These are phyloP conservation scores for Labeo catla DNA, from an alignment of 2,113 vertebrate genomes.

Conservation along the genomic window DNA sequence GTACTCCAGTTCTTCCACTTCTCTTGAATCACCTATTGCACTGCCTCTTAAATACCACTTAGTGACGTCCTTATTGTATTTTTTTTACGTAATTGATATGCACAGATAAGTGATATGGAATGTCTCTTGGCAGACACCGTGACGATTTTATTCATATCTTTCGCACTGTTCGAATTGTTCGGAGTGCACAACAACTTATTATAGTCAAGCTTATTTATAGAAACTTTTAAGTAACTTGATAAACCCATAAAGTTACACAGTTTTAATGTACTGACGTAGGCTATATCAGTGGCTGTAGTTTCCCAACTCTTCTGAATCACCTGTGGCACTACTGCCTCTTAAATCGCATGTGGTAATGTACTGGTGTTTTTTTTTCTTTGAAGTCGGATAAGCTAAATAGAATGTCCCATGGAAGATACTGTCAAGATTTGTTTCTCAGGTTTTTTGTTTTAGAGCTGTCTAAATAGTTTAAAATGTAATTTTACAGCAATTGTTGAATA, in stretches of 20 bases:
- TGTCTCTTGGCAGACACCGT: neutral
- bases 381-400: too few species aligned
- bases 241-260: neutral
- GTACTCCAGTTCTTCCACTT: neutral
- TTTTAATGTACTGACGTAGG: too few species aligned
- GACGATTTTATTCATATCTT: neutral
- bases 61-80: neutral
- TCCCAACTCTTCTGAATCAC: too few species aligned
- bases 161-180: neutral
- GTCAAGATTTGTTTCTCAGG: too few species aligned
- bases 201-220: neutral
- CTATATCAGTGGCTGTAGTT: too few species aligned
- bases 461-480: too few species aligned
- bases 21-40: neutral
- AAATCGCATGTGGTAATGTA: too few species aligned
- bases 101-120: neutral
- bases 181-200: neutral
- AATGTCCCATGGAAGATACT: too few species aligned
- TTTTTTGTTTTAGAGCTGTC: too few species aligned
- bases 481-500: too few species aligned
- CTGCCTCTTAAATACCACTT: neutral
- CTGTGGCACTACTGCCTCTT: too few species aligned
- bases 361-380: too few species aligned
- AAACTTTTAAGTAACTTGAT: neutral
- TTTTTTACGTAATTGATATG: neutral